phyloP scores from a whole-genome alignment of 2,113 vertebrate species.

The Microtus richardsoni region DNA sequence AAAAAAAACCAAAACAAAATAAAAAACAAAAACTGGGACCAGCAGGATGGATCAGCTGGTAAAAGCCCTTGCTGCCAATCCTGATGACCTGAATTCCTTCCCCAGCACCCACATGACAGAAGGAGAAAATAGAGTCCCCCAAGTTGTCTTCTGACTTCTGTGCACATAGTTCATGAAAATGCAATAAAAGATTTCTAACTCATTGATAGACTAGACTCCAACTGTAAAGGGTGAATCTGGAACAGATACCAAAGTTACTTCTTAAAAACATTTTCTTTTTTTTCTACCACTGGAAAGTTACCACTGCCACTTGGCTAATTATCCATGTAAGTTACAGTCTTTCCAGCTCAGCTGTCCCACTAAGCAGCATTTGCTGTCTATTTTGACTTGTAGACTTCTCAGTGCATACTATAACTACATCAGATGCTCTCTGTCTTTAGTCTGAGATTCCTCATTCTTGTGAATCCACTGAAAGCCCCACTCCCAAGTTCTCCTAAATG shows the following conservation, averaged over 20 bases:
- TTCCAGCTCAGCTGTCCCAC: neutral
- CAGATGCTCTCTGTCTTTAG: neutral
- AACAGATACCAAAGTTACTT: neutral
- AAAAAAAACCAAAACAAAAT: no score
- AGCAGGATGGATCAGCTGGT: neutral
- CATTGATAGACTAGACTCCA: neutral
- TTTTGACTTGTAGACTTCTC: neutral
- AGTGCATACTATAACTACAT: neutral
- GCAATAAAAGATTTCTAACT: neutral
- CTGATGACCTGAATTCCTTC: neutral
- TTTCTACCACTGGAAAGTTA: slow-evolving; percentile 21
- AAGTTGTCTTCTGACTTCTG: neutral
- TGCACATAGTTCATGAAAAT: neutral
- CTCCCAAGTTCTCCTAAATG: neutral
- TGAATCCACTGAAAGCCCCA: neutral
- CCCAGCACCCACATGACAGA: neutral
- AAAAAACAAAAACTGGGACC: neutral
- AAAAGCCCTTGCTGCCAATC: neutral
- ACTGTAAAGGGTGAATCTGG: neutral
- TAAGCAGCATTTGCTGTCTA: neutral
- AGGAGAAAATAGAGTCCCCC: neutral
- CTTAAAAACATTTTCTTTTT: slow-evolving; percentile 27
- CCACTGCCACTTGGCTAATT: slow-evolving; percentile 28
- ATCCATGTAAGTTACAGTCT: slow-evolving; percentile 21
- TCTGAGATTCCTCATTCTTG: neutral